Base-by-base conservation (phyloP, 1,140 invertebrate species). In the Uloborus diversus region DNA sequence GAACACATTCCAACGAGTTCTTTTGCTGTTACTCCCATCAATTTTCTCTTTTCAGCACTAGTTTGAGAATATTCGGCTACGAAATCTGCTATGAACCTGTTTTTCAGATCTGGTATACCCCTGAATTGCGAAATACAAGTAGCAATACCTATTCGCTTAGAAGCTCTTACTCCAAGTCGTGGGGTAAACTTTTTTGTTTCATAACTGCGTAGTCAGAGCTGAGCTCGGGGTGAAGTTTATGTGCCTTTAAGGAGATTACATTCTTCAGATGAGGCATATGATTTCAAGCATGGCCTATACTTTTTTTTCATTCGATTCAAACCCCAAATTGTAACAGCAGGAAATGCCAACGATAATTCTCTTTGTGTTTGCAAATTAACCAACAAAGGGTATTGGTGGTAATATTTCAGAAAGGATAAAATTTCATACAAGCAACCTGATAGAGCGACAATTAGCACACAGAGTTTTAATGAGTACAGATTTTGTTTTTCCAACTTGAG, bases 301-400 rank as follows among this genome's bases (percentile, higher is more conserved):
- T 14, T 53, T n/a, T 53, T 53, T 53, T 53, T 68, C 37, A 68
- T 49, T 5, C 42, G 23, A n/a, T 68, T 68, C 23, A 68, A n/a
- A 30, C 53, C 53, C 9, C 65, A 68, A 9, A 68, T n/a, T 4
- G 65, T 68, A 28, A 68, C 65, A 17, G 65, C 65, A 2, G 65
- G 65, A 17, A 68, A 68, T 17, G 28, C 25, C 0, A 20, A 17
- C 30, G 7, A 28, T 17, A 7, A 5, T 5, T 51, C 4, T n/a
- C 28, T 27, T 51, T 68, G 42, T 3, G 53, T 7, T 14, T 51
- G 11, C 4, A 68, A 7, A 30, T 68, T 68, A 11, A 68, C 28
- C 4, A 51, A 20, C 3, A 68, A 27, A 3, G 65, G 65, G 25
- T 68, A 68, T 17, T 32, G 20, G 25, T 51, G 30, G 17, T 68